Base-by-base conservation (phyloP, 2,888 invertebrate species). In the Spodoptera littoralis region DNA sequence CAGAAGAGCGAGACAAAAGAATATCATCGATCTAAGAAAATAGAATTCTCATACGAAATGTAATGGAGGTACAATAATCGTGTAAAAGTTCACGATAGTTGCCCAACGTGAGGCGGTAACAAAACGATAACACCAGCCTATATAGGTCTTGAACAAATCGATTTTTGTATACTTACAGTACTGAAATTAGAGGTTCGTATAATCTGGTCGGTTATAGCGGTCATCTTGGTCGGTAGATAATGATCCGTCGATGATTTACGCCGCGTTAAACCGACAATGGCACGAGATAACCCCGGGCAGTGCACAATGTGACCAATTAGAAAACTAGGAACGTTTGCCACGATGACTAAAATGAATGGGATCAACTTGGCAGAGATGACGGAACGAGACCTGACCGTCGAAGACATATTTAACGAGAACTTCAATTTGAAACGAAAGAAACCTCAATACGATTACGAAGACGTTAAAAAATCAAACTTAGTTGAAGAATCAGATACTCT, bases 41-140 rank as follows among this genome's bases (percentile, higher is more conserved):
- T 94, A 93, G 92, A 93, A 90, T 94, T 94, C 93, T 93, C 93
- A 93, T 93, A 94, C 91, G 89, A 90, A 92, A 87, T 83, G 89
- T 93, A 92, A 93, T 93, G 88, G 84, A 82, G 80, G 90, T 87
- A 91, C 90, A 90, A 91, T 92, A 92, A 92, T 94, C 92, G 91
- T 93, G 92, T 94, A 93, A 92, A 92, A 92, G 93, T 94, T 93
- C 93, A 93, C 90, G 91, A 93, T 94, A 90, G 88, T 92, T 93
- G 86, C 90, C 88, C 88, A 92, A 92, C 88, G 87, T 83, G 82
- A 73, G 77, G 80, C 87, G 84, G 88, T 89, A 91, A 92, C 92
- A 92, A 92, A 91, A 86, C 83, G 81, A 77, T 76, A 65, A 49
- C 80, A 75, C 93, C 91, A 90, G 75, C 53, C 44, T 82, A 89